Evolutionary conservation across 1,140 invertebrate species (phyloP), one percentile per base, ranked within the genome.

Genomic region (Ceratoteleas bidentatus): DNA sequence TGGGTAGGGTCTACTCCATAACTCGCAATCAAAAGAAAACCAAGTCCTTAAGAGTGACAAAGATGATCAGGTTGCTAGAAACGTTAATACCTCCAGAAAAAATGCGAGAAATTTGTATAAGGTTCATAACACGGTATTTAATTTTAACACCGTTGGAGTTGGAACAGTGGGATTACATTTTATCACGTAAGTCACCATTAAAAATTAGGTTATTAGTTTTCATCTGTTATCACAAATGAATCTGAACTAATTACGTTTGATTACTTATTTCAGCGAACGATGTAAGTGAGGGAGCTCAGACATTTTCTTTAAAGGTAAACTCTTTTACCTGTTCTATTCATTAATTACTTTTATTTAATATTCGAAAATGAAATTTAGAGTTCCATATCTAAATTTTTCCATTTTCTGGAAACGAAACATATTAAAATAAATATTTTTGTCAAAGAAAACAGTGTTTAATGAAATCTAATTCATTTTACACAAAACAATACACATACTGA

Each of bases 111-210:
- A 96, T 99, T 86, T 96, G 95, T 87, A 92, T 94, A 13, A 95
- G 96, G 84, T 93, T 99, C 5, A 94, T 99, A 0, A 95, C 95
- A 0, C 95, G 97, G 82, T 99, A 98, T 90, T 97, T 99, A 86
- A 92, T 97, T 32, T 92, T 99, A 10, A 97, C 95, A 3, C 92
- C 94, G 62, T 94, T 95, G 57, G 98, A 99, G 89, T 90, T 99
- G 49, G 94, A 95, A 58, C 92, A 94, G n/a, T 99, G 97, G 98
- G 96, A 97, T n/a, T n/a, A n/a, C 24, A 85, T 93, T 50, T 13
- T 94, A 8, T 96, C 98, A 91, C 97, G 97, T 99, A 92, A 95
- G 94, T 79, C 98, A 97, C 94, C 4, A 91, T 50, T 24, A 38
- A 33, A 34, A 56, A 36, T 32, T 38, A 43, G 8, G 38, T 45